phyloP scores from a whole-genome alignment of 2,888 invertebrate genomes.

The Phasia obesa region DNA sequence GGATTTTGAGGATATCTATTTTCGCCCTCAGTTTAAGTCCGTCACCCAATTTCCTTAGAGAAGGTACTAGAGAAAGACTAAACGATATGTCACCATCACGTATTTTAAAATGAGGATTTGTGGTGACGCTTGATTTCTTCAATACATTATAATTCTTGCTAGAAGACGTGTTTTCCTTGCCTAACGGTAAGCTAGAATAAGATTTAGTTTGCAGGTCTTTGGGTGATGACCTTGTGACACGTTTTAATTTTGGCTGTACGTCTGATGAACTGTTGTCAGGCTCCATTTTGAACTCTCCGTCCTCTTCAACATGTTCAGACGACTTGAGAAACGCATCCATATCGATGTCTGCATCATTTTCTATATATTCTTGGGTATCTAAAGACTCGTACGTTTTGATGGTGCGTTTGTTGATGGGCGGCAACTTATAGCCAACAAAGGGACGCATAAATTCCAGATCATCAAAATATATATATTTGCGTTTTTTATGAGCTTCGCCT shows the following conservation, averaged over 20 bases:
- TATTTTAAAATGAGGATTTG: conserved; percentile 53
- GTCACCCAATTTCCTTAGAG: conserved; percentile 58
- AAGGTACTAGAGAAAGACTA: conserved; percentile 59
- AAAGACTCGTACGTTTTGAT: conserved; percentile 13
- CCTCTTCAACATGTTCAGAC: conserved; percentile 27
- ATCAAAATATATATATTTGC: conserved; percentile 67
- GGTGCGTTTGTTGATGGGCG: conserved; percentile 7
- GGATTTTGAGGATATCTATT: conserved; percentile 58
- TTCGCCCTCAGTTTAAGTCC: conserved; percentile 57
- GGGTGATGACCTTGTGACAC: not conserved
- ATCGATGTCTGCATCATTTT: conserved; percentile 48
- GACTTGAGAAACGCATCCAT: conserved; percentile 62
- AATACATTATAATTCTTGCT: conserved; percentile 34
- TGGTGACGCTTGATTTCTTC: conserved; percentile 37
- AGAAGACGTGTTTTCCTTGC: conserved; percentile 5
- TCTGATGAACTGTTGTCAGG: conserved; percentile 1
- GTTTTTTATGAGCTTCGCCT: conserved; percentile 61
- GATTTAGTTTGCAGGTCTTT: conserved; percentile 19
- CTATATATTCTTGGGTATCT: not conserved
- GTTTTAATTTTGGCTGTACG: not conserved
- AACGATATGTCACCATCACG: conserved; percentile 65
- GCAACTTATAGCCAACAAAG: conserved; percentile 57
- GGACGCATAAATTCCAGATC: conserved; percentile 66
- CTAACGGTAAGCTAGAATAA: not conserved
- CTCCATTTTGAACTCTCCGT: conserved; percentile 31